Conservation (phyloP, 2,888 invertebrate species). For the Protophormia terraenovae region DNA sequence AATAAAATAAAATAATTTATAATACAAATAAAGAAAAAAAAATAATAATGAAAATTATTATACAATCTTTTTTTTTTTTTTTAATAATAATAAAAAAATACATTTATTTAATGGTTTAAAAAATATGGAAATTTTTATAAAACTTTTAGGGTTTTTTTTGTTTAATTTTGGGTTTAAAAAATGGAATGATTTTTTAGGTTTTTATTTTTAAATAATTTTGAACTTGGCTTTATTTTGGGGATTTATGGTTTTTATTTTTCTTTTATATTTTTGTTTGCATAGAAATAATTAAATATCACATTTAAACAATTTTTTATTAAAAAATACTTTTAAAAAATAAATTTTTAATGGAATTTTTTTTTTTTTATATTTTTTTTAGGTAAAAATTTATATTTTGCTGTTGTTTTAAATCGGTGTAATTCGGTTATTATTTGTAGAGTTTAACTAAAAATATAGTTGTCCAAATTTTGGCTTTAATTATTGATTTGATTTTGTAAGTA, state of each 20-base stretch:
- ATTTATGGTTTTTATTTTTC: conserved; percentile 2
- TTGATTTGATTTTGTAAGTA: not conserved
- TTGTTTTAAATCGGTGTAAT: conserved; percentile 54
- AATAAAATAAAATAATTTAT: conserved; percentile 9
- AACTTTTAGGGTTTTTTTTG: not conserved
- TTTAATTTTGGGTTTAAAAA: conserved; percentile 20
- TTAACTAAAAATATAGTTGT: not conserved
- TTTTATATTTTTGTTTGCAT: not conserved
- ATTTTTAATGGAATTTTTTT: conserved; percentile 43
- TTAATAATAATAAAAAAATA: not conserved
- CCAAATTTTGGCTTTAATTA: not conserved
- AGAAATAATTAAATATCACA: conserved; percentile 64
- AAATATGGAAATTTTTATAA: conserved; percentile 30
- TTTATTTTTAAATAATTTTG: conserved; percentile 15
- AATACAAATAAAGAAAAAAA: conserved; percentile 14
- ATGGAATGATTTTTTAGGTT: conserved; percentile 45
- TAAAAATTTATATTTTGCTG: conserved; percentile 19
- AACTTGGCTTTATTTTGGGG: conserved; percentile 45
- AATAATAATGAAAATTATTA: conserved; percentile 17
- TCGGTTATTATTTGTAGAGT: conserved; percentile 12
- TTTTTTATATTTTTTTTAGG: conserved; percentile 11
- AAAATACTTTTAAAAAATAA: conserved; percentile 41
- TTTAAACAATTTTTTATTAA: conserved; percentile 55
- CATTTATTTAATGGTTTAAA: not conserved
- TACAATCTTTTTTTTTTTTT: too few species aligned